A percentile compares a stretch with the other conserved stretches of the same genome.
These are phyloP conservation scores for Diaprepes abbreviatus DNA, from an alignment of 2,888 invertebrate genomes.

Conservation along the genomic window DNA sequence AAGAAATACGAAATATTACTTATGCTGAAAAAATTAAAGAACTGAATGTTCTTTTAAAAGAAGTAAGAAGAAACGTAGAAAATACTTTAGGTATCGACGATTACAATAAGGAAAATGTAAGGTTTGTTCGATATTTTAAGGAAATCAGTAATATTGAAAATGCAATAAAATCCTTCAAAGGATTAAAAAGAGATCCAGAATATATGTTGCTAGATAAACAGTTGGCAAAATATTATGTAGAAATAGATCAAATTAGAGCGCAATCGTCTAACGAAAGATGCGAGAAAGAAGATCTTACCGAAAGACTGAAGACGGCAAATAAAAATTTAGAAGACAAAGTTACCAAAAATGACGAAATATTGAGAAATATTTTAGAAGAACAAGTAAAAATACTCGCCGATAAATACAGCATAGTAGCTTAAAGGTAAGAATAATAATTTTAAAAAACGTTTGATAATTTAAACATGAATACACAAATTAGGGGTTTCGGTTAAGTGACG, in stretches of 20 bases:
- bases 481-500: too few relatives aligned
- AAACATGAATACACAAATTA: too few relatives aligned
- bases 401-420: conserved; percentile 23
- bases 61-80: background rate
- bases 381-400: conserved; percentile 46
- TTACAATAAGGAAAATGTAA: background rate
- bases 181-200: conserved; percentile 50
- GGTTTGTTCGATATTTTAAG: background rate
- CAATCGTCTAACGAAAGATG: conserved; percentile 22
- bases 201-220: conserved; percentile 45
- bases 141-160: conserved; percentile 38
- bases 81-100: background rate
- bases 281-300: conserved; percentile 27
- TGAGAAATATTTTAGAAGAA: conserved; percentile 46
- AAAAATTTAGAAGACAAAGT: conserved; percentile 47
- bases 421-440: conserved; percentile 31
- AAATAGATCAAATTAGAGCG: conserved; percentile 33
- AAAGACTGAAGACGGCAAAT: conserved; percentile 30
- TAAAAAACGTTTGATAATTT: too few relatives aligned
- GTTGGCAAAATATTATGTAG: conserved; percentile 46
- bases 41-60: background rate
- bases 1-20: background rate
- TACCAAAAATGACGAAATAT: conserved; percentile 45
- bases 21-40: background rate
- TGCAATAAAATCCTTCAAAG: conserved; percentile 45